These are phyloP conservation scores for Drosophila merina DNA, from an alignment of 2,888 invertebrate genomes.

Conservation along the genomic window DNA sequence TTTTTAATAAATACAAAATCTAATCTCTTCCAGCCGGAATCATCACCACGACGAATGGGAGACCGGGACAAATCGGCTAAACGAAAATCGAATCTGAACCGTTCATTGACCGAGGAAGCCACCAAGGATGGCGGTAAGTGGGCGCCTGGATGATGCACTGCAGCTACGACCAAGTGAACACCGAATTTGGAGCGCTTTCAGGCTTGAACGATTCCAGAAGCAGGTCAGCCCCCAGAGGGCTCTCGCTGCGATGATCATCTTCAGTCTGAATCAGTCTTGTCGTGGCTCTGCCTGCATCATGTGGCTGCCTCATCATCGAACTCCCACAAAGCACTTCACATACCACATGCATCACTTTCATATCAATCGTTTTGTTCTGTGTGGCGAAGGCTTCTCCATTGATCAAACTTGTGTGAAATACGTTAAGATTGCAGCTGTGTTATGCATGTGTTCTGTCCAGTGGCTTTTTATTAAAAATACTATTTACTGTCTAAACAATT, in stretches of 20 bases:
- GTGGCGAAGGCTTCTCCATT: constrained; percentile 54
- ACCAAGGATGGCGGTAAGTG: constrained; percentile 83
- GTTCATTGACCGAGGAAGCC: constrained; percentile 84
- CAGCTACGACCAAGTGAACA: constrained; percentile 6
- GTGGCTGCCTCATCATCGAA: constrained; percentile 10
- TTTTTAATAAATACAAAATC: background rate
- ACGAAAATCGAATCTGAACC: constrained; percentile 88
- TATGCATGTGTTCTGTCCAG: constrained; percentile 54
- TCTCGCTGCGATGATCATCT: background rate
- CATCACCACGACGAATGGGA: constrained; percentile 80
- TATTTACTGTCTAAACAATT: background rate
- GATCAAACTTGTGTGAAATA: constrained; percentile 71
- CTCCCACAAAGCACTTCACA: background rate
- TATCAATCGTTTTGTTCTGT: constrained; percentile 63
- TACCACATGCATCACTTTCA: constrained; percentile 57
- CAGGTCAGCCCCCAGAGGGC: constrained; percentile 2
- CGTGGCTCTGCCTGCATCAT: constrained; percentile 27
- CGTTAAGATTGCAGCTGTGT: constrained; percentile 57
- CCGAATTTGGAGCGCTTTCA: constrained; percentile 39
- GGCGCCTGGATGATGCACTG: constrained; percentile 16
- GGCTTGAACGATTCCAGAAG: constrained; percentile 35
- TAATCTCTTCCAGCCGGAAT: constrained; percentile 69
- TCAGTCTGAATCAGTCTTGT: constrained; percentile 22
- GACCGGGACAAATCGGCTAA: constrained; percentile 88
- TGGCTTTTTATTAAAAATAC: constrained; percentile 1